These are phyloP conservation scores for Goniozus legneri DNA, from an alignment of 1,140 invertebrate species.

Conservation along the genomic window DNA sequence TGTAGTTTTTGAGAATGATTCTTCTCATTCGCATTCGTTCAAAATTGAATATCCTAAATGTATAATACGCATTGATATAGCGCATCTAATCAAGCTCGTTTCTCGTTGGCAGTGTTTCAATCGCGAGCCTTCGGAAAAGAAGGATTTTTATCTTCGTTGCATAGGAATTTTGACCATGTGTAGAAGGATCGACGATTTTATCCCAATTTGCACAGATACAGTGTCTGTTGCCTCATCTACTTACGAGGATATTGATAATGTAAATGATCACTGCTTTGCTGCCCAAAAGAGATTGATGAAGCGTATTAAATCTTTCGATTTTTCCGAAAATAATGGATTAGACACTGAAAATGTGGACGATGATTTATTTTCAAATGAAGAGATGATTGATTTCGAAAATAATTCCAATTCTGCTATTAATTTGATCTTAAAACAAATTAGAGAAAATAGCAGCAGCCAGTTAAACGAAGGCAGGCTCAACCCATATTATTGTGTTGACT, in stretches of 20 bases:
- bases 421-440: constrained; percentile 8
- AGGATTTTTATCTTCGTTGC: constrained; percentile 22
- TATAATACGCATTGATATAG: constrained; percentile 17
- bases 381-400: neutral
- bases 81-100: constrained; percentile 18
- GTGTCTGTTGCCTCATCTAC: constrained; percentile 9
- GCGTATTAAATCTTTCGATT: neutral
- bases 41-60: no score
- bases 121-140: neutral
- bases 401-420: constrained; percentile 4
- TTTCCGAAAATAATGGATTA: neutral
- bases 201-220: constrained; percentile 4
- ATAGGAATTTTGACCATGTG: constrained; percentile 9
- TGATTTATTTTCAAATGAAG: neutral
- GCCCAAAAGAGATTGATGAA: constrained; percentile 9
- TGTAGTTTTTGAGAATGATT: neutral
- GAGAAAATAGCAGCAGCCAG: constrained; percentile 3
- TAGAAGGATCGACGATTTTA: constrained; percentile 12
- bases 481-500: constrained; percentile 12
- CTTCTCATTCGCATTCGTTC: no score
- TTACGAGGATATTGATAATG: constrained; percentile 10
- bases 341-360: neutral
- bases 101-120: constrained; percentile 16
- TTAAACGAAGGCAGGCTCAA: constrained; percentile 8
- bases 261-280: constrained; percentile 9